Evolutionary conservation across 2,888 invertebrate species (phyloP).

Genomic region (Tridacna gigas): DNA sequence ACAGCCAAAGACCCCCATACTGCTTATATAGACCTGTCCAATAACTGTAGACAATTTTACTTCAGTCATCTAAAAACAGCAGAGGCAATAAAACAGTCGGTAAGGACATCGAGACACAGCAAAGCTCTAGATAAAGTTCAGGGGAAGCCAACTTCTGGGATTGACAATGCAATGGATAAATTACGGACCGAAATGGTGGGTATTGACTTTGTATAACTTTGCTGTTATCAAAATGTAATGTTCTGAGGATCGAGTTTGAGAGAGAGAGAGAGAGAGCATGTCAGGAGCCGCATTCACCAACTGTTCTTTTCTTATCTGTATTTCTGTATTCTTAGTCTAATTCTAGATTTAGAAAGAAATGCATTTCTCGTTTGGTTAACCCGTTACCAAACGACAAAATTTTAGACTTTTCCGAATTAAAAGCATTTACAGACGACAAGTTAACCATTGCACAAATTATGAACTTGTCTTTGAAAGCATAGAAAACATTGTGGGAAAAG

Average conservation of each 20-base stretch:
- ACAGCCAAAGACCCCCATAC: constrained; percentile 49
- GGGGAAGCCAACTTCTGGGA: constrained; percentile 36
- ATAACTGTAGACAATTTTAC: constrained; percentile 59
- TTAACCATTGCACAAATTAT: no score
- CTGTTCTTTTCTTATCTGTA: no score
- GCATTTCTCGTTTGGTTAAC: background rate
- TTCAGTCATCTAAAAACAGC: constrained; percentile 54
- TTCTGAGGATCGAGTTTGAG: no score
- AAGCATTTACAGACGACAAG: no score
- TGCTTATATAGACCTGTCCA: constrained; percentile 57
- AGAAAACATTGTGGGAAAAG: no score
- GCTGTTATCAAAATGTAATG: no score
- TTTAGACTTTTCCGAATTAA: no score
- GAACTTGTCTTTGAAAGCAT: no score
- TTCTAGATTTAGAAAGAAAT: no score
- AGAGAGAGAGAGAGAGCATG: no score
- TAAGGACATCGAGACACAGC: constrained; percentile 39
- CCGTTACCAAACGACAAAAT: no score
- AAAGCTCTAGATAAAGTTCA: constrained; percentile 45
- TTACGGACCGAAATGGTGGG: constrained; percentile 78
- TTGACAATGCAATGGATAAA: constrained; percentile 73
- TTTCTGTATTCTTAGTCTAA: background rate
- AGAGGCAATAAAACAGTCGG: constrained; percentile 55
- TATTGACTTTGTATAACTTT: background rate
- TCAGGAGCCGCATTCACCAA: no score